Conservation (phyloP, 2,113 vertebrate genomes). For the Etheostoma cragini region DNA sequence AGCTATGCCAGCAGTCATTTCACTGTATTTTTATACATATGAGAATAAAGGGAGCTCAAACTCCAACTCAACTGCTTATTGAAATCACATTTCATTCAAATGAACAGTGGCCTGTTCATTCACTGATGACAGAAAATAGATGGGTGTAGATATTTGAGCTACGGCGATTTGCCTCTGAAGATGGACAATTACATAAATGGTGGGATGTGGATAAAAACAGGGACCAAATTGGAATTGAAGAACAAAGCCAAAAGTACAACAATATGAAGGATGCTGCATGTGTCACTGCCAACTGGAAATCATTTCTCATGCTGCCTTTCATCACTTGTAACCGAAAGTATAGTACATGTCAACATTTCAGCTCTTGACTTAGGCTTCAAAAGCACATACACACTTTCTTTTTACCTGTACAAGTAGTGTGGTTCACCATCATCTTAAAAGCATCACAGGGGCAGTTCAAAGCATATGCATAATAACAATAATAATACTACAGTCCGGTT, state of each 20-base stretch:
- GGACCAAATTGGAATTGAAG: constrained; percentile 6
- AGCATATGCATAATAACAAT: neutral
- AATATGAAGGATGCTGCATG: neutral
- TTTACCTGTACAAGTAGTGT: neutral
- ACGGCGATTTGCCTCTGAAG: constrained; percentile 12
- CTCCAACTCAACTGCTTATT: constrained; percentile 34
- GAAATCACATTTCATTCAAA: constrained; percentile 43
- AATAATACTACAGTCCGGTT: neutral
- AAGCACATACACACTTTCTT: neutral
- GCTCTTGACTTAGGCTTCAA: neutral
- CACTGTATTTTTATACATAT: constrained; percentile 27
- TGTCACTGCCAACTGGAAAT: neutral
- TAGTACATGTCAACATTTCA: neutral
- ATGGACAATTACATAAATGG: neutral
- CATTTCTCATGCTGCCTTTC: constrained; percentile 4
- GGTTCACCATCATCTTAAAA: neutral
- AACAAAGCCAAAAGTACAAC: constrained; percentile 20
- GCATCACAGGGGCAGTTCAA: neutral
- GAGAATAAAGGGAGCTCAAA: constrained; percentile 39
- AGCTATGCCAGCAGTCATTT: constrained; percentile 27
- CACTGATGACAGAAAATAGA: constrained; percentile 5
- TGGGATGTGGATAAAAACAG: neutral
- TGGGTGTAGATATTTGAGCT: constrained; percentile 20
- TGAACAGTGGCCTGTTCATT: constrained; percentile 1
- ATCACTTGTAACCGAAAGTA: neutral